phyloP scores from a whole-genome alignment of 1,140 invertebrate species.

The Pentalonia nigronervosa region DNA sequence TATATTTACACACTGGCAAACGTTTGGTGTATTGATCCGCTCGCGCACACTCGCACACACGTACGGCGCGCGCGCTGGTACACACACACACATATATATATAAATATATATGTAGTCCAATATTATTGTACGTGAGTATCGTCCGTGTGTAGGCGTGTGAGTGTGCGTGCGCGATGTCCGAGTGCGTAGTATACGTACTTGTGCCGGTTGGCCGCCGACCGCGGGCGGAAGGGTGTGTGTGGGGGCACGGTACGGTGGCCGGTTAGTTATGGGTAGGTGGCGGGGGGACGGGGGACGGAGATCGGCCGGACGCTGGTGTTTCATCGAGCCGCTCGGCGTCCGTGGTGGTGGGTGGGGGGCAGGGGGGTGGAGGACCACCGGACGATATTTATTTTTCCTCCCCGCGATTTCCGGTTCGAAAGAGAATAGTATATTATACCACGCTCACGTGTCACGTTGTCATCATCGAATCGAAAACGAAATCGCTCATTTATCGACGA shows the following conservation, averaged over 20 bases:
- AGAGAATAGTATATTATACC: neutral
- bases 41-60: neutral
- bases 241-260: too few species aligned
- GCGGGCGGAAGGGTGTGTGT: neutral
- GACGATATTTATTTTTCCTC: neutral
- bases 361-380: too few species aligned
- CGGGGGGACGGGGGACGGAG: neutral
- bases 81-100: too few species aligned
- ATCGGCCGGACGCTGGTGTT: neutral
- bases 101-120: neutral
- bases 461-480: neutral
- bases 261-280: too few species aligned
- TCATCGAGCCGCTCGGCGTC: neutral
- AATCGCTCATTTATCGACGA: neutral
- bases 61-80: too few species aligned
- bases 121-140: neutral
- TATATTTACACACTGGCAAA: constrained; percentile 52
- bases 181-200: neutral
- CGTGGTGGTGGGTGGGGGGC: too few species aligned
- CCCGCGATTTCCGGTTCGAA: neutral
- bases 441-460: neutral
- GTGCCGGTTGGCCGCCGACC: neutral
- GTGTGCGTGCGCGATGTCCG: neutral
- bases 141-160: neutral
- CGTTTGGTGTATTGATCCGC: constrained; percentile 43